phyloP scores from a whole-genome alignment of 2,888 invertebrate species.

The Lomographa bimaculata region DNA sequence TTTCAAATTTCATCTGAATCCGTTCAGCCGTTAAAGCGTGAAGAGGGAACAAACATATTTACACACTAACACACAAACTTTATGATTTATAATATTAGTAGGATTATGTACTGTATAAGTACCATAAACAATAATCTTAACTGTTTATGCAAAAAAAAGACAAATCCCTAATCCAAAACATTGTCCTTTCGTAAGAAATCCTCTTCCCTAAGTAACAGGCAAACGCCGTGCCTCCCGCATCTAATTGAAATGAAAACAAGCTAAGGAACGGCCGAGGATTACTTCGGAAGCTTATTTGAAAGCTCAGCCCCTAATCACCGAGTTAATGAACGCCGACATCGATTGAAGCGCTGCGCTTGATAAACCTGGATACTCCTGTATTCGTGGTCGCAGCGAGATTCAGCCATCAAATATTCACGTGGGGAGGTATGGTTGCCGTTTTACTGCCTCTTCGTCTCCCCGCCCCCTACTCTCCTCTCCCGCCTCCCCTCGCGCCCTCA shows the following conservation, averaged over 20 bases:
- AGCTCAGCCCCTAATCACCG: slow-evolving; percentile 44
- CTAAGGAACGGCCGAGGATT: slow-evolving; percentile 31
- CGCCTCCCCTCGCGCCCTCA: slow-evolving; percentile 49
- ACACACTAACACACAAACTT: too few relatives aligned
- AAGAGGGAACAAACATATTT: too few relatives aligned
- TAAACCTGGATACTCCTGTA: slow-evolving; percentile 52
- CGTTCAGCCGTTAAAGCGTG: too few relatives aligned
- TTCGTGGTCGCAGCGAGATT: slow-evolving; percentile 71
- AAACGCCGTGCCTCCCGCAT: slow-evolving; percentile 22
- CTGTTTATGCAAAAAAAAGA: too few relatives aligned
- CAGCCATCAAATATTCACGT: slow-evolving; percentile 80
- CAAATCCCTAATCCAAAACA: too few relatives aligned
- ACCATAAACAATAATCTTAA: too few relatives aligned
- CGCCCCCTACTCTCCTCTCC: slow-evolving; percentile 30
- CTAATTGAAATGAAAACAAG: slow-evolving; percentile 41
- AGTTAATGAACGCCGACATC: slow-evolving; percentile 47
- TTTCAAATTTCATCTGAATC: too few relatives aligned
- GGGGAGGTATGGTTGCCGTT: slow-evolving; percentile 75
- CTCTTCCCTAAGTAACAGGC: slow-evolving; percentile 1
- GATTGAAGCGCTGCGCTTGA: slow-evolving; percentile 43
- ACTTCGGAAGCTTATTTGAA: slow-evolving; percentile 38
- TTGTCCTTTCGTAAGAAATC: background rate
- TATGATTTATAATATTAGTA: too few relatives aligned
- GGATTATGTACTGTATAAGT: too few relatives aligned
- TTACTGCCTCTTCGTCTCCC: slow-evolving; percentile 59